Base-by-base conservation (phyloP, 2,797 vertebrate species). In the Moxostoma hubbsi region DNA sequence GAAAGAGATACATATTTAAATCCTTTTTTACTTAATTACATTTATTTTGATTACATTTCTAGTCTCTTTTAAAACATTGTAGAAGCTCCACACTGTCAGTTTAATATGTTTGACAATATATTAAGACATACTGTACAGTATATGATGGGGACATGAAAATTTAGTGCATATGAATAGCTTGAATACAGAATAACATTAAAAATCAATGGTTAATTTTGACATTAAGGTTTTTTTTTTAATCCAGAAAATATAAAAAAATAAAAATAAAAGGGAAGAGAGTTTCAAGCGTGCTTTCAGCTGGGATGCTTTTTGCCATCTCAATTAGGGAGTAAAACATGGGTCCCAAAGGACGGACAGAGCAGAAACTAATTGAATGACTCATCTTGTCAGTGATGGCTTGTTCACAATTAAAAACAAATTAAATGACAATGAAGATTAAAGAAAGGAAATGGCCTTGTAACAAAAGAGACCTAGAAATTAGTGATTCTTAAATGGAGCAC, bases 351-450 rank as follows among this genome's bases (percentile, higher is more conserved):
- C 73, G 51, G 57, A 68, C 55, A 51, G 62, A 62, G 18, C 62
- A 24, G 18, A 58, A 82, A 69, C 64, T 53, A 83, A 83, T 74
- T 81, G 80, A 81, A 81, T 78, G 65, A 84, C 75, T 70, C 73
- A 65, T 81, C 77, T 36, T 83, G 77, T 81, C 49, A 81, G 73
- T 79, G 67, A 65, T 74, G 54, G 55, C 81, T 82, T 79, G 47
- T 70, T 77, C 68, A 75, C 71, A 68, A 78, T 84, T 75, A 82
- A 86, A 66, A 81, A 70, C 66, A 71, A 79, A 77, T 79, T 80
- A 83, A 77, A 71, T 77, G 62, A 81, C 57, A 75, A 68, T 81
- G 58, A 79, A 79, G 73, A 75, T 62, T 78, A 51, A 64, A 74
- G 69, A 13, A 80, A 58, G 57, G 72, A 73, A 79, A 46, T 51